Evolutionary conservation across 2,888 invertebrate genomes (phyloP).

Genomic region (Neoaliturus tenellus): DNA sequence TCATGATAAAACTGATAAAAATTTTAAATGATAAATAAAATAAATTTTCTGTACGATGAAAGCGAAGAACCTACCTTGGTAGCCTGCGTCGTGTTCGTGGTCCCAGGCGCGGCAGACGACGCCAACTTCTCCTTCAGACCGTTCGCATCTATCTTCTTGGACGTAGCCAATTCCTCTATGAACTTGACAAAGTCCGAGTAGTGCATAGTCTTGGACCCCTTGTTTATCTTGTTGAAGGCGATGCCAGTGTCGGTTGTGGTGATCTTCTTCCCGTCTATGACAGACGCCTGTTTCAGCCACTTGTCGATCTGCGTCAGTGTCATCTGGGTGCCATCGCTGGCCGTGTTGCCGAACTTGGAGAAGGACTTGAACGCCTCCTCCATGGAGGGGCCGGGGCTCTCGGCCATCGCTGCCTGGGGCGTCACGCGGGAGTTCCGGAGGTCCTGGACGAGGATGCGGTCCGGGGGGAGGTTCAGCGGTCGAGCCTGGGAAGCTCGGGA

Average conservation of each 20-base stretch:
- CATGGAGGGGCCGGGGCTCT: not conserved
- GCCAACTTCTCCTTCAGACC: slow-evolving; percentile 89
- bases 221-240: slow-evolving; percentile 91
- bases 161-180: slow-evolving; percentile 89
- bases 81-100: not conserved
- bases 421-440: not conserved
- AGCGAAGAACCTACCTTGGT: not conserved
- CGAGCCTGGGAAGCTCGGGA: not conserved
- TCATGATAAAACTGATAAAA: too few species aligned
- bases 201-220: slow-evolving; percentile 79
- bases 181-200: slow-evolving; percentile 86
- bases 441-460: not conserved
- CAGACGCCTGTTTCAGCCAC: slow-evolving; percentile 95
- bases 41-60: not conserved
- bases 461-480: not conserved
- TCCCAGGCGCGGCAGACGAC: slow-evolving; percentile 86
- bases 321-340: slow-evolving; percentile 80
- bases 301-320: slow-evolving; percentile 94
- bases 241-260: slow-evolving; percentile 91
- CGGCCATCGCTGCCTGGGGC: not conserved
- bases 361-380: slow-evolving; percentile 72
- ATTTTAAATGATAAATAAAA: too few species aligned
- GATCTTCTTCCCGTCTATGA: slow-evolving; percentile 88
- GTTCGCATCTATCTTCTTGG: slow-evolving; percentile 85
- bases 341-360: slow-evolving; percentile 91